Evolutionary conservation across 2,113 vertebrate species (phyloP).

Genomic region (Crypturellus undulatus): DNA sequence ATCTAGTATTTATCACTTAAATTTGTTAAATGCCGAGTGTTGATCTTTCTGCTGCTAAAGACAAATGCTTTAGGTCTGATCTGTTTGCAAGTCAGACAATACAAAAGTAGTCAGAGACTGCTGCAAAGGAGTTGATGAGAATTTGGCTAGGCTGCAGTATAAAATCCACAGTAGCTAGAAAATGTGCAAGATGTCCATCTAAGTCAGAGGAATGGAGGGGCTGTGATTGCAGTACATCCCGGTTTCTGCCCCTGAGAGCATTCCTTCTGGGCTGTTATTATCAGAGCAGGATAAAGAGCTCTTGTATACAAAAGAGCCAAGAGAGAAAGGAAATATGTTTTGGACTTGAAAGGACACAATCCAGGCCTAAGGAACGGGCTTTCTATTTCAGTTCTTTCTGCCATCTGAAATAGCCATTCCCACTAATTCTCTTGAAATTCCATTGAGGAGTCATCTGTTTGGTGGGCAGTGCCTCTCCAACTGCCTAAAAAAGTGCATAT

Average conservation of each 20-base stretch:
- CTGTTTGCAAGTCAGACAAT: neutral
- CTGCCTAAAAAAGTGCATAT: conserved; percentile 53
- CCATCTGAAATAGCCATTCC: conserved; percentile 67
- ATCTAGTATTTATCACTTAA: neutral
- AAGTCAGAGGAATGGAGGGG: neutral
- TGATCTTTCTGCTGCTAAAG: neutral
- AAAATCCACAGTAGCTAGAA: neutral
- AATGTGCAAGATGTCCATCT: neutral
- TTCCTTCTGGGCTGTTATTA: neutral
- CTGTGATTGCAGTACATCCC: neutral
- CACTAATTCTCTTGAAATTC: conserved; percentile 45
- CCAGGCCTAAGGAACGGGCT: conserved; percentile 19
- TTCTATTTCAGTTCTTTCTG: conserved; percentile 60
- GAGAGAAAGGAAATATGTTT: conserved; percentile 57
- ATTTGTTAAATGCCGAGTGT: neutral
- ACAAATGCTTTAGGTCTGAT: neutral
- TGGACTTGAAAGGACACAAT: conserved; percentile 45
- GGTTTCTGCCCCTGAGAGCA: neutral
- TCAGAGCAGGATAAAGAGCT: neutral
- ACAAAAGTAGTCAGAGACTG: neutral
- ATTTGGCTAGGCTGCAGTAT: neutral
- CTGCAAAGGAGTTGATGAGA: neutral
- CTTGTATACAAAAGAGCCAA: conserved; percentile 34
- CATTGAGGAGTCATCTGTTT: conserved; percentile 39
- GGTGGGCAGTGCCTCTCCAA: conserved; percentile 6